phyloP scores from a whole-genome alignment of 92 coral and sea anemone genomes.

The Epizoanthus stellaris region DNA sequence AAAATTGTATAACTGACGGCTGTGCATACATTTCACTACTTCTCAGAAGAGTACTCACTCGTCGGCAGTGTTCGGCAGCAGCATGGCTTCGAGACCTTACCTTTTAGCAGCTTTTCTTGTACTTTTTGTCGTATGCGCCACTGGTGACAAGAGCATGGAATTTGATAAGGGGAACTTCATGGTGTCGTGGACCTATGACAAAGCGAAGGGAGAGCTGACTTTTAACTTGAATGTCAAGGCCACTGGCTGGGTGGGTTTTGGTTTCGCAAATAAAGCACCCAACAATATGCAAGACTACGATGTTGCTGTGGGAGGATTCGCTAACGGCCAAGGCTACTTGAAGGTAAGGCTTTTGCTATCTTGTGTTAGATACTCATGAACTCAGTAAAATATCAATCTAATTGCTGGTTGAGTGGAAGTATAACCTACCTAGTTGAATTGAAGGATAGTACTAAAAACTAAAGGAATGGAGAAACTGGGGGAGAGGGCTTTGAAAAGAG shows the following conservation, averaged over 20 bases:
- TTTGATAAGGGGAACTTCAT: conserved; percentile 17
- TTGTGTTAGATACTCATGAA: no score
- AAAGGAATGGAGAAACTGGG: no score
- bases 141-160: neutral
- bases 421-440: no score
- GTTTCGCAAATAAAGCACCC: conserved; percentile 3
- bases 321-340: neutral
- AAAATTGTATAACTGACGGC: no score
- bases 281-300: conserved; percentile 14
- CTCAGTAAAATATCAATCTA: no score
- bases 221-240: conserved; percentile 12
- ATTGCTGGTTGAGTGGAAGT: no score
- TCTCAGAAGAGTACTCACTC: no score
- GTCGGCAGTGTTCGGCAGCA: neutral
- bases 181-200: conserved; percentile 27
- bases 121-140: neutral
- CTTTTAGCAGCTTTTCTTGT: neutral
- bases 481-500: no score
- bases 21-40: no score
- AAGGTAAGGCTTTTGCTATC: neutral
- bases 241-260: conserved; percentile 37
- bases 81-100: neutral
- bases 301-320: conserved; percentile 4
- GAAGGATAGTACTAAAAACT: no score
- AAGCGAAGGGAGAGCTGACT: neutral